Evolutionary conservation across 2,797 vertebrate genomes (phyloP).

Genomic region (Dicrostonyx torquatus): DNA sequence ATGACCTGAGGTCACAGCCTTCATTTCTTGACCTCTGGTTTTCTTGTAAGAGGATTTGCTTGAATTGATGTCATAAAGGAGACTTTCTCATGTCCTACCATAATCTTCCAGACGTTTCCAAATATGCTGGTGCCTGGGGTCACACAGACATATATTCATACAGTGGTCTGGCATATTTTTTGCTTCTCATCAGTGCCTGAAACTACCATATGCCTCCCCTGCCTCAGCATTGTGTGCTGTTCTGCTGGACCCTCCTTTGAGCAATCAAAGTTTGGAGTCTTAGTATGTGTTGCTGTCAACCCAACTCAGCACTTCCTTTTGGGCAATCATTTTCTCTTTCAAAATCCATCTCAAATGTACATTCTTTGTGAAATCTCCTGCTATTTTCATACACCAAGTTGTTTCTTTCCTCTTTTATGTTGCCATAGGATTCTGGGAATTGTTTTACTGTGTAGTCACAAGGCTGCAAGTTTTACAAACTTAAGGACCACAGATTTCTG

Average conservation of each 20-base stretch:
- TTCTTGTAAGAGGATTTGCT: constrained; percentile 50
- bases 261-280: background rate
- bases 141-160: constrained; percentile 13
- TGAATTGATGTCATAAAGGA: constrained; percentile 19
- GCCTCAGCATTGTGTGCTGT: constrained; percentile 10
- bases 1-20: background rate
- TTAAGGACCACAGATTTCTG: background rate
- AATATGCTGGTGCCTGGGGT: constrained; percentile 26
- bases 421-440: background rate
- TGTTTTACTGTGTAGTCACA: background rate
- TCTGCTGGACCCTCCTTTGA: background rate
- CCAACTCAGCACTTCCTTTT: background rate
- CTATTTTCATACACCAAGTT: background rate
- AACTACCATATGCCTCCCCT: background rate
- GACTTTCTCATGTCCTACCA: background rate
- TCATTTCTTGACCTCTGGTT: constrained; percentile 33
- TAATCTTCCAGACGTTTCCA: constrained; percentile 38
- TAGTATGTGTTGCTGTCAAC: background rate
- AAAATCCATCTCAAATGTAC: constrained; percentile 25
- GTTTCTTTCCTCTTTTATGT: background rate
- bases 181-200: constrained; percentile 33
- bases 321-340: constrained; percentile 35
- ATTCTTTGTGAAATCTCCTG: constrained; percentile 19
- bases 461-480: background rate
- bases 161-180: background rate